phyloP scores from a whole-genome alignment of 2,113 vertebrate genomes.

The Epinephelus moara region DNA sequence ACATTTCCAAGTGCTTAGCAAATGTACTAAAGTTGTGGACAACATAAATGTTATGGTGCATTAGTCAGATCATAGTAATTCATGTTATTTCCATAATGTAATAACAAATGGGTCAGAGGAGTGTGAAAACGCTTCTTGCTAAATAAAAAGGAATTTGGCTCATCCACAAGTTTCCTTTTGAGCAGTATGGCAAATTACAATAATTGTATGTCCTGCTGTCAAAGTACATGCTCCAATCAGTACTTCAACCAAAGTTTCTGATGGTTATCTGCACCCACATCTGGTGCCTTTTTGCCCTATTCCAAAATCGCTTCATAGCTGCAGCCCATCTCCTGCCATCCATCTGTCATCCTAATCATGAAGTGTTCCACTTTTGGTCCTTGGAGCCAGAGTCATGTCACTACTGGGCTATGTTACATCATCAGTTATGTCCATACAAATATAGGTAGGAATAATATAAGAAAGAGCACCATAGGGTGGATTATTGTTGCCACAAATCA shows the following conservation, averaged over 20 bases:
- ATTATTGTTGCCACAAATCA: slow-evolving; percentile 11
- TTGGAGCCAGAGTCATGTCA: slow-evolving; percentile 13
- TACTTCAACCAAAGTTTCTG: not conserved
- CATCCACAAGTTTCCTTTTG: not conserved
- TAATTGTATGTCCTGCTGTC: not conserved
- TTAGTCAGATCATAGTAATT: not conserved
- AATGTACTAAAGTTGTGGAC: not conserved
- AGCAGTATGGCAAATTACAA: not conserved
- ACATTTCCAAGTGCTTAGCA: not conserved
- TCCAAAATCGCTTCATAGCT: not conserved
- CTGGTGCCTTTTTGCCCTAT: not conserved
- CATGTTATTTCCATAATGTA: slow-evolving; percentile 5
- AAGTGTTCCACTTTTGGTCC: slow-evolving; percentile 14
- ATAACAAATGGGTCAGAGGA: not conserved
- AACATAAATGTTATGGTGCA: not conserved
- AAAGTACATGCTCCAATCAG: not conserved
- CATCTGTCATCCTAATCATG: slow-evolving; percentile 20
- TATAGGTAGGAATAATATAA: slow-evolving; percentile 35
- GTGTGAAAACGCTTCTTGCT: not conserved
- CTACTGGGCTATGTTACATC: slow-evolving; percentile 1
- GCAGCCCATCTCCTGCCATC: slow-evolving; percentile 2
- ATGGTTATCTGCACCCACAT: slow-evolving; percentile 2
- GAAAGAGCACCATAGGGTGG: not conserved
- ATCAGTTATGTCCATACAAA: slow-evolving; percentile 29
- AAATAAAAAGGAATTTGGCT: too few relatives aligned